Evolutionary conservation across 2,888 invertebrate species (phyloP), one percentile per base, ranked within the genome.

Genomic region (Taphrorychus bicolor): DNA sequence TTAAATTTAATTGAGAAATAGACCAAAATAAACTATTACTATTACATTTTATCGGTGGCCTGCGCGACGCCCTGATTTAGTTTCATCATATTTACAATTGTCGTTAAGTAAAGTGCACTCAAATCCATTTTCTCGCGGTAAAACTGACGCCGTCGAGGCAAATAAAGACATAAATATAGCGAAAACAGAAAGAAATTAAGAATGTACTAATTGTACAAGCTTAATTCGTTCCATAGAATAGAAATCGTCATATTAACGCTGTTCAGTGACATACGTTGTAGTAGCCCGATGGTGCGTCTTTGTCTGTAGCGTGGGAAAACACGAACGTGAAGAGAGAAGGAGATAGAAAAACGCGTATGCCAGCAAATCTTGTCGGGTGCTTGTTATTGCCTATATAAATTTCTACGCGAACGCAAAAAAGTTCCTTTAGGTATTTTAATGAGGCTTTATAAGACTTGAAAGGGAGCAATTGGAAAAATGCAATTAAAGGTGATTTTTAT

Each of bases 191-290:
- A 78, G 76, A 78, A 79, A 77, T 78, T 78, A 78, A 77, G 77
- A 78, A 78, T 76, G 77, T 75, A 76, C 77, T 78, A 79, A 79
- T 79, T 51, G 45, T 45, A 17, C 17, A 16, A 45, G 14, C 45
- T 45, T 45, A 45, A 45, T 45, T 78, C 77, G 75, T 74, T 74
- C 74, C 71, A n/a, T 75, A 73, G 79, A 78, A 79, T 79, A 78
- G 79, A 78, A 79, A 79, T 79, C 75, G 78, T 77, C 78, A 78
- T 77, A 79, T 79, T 79, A 79, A 76, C 71, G 76, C 73, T 72
- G 76, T 72, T 72, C 70, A 69, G 71, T 72, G 72, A 76, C 76
- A 76, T 76, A 78, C 76, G 72, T 73, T 73, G 73, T 69, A 52
- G 73, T 72, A 70, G 70, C 56, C 63, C 58, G 59, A 59, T 53